These are phyloP conservation scores for Melieria omissa DNA, from an alignment of 2,888 invertebrate species.

Conservation along the genomic window DNA sequence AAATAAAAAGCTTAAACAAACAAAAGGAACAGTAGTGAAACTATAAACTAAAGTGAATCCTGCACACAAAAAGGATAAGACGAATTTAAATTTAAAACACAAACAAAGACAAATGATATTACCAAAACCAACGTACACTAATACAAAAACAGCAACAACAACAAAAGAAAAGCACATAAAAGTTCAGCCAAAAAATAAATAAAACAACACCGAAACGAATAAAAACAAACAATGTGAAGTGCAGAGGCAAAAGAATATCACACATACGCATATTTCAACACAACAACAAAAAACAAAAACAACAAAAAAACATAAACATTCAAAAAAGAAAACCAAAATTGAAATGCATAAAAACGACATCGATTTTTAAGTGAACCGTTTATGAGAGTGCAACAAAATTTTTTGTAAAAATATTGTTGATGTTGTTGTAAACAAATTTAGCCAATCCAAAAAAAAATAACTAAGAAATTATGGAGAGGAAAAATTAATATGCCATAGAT, in stretches of 20 bases:
- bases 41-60: constrained; percentile 7
- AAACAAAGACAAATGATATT: background rate
- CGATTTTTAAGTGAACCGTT: no score
- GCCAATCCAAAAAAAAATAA: no score
- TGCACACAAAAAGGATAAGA: background rate
- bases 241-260: constrained; percentile 18
- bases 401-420: no score
- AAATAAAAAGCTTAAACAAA: no score
- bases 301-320: background rate
- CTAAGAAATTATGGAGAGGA: no score
- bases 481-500: no score
- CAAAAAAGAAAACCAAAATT: background rate
- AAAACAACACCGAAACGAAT: no score
- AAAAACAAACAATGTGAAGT: no score
- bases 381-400: no score
- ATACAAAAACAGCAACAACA: background rate
- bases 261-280: constrained; percentile 14
- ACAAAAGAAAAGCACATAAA: background rate
- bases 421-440: no score
- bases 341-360: background rate
- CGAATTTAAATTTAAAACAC: background rate
- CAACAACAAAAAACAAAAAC: background rate
- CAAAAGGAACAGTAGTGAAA: no score
- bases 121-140: background rate
- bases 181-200: constrained; percentile 3